Base-by-base conservation (phyloP, 2,113 vertebrate genomes). In the Scomber scombrus region DNA sequence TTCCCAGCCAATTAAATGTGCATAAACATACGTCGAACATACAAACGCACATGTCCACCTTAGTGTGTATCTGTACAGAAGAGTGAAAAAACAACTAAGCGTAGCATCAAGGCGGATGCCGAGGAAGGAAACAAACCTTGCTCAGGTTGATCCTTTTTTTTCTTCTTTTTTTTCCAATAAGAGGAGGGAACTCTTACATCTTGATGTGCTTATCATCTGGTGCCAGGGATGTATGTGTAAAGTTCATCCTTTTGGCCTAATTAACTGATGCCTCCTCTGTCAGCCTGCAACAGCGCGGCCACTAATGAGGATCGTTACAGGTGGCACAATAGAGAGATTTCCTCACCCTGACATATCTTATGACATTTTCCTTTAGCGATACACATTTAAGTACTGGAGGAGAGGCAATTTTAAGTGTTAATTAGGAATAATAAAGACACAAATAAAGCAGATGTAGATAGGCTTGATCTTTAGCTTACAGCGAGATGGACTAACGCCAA, bases 241-340 rank as follows among this genome's bases (percentile, higher is more conserved):
- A 89, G 89, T 91, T 91, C 88, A 88, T 82, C 79, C 83, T 88
- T 75, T 85, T 85, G 87, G 78, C 77, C 89, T 85, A 90, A 93
- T 93, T 92, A 92, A 79, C 88, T 82, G 81, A 81, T 54, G 71
- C 76, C 81, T 87, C 65, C 70, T 64, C 84, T 80, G 90, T 89
- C 89, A 85, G 90, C 54, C 64, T 58, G 63, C 77, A 77, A 43
- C 69, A 1, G 69, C 63, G 56, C 2, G 40, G 54, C 67, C 81
- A 21, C 86, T 92, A 89, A 92, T 88, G 81, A 91, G 89, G 83
- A 81, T 72, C 52, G n/a, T 88, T 88, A 88, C 85, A 85, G 74
- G 75, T 85, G 84, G 51, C 23, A 82, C 75, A 62, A 73, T 54
- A 62, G 18, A 64, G 77, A 76, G 77, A 77, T 78, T 60, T 69